Conservation (phyloP, 2,797 vertebrate species). For the Triplophysa yarkandensis region DNA sequence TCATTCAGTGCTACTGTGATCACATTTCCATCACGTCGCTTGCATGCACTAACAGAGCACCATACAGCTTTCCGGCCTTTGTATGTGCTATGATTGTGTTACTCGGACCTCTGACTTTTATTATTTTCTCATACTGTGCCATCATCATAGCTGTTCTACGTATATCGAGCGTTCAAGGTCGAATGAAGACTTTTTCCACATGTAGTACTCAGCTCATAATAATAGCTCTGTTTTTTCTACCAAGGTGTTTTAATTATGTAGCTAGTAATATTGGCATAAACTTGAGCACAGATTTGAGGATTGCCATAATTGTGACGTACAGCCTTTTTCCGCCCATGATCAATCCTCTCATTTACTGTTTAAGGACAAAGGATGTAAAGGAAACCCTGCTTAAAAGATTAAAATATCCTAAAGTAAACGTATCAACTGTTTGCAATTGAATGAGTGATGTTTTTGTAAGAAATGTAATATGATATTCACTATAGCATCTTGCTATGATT, state of each 20-base stretch:
- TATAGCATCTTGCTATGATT: too few species aligned
- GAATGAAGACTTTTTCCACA: slow-evolving; percentile 74
- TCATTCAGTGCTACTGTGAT: not conserved
- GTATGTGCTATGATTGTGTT: slow-evolving; percentile 6
- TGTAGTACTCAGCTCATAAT: slow-evolving; percentile 77
- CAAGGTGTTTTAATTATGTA: slow-evolving; percentile 68
- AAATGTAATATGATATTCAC: not conserved
- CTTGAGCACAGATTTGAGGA: slow-evolving; percentile 63
- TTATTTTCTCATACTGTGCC: slow-evolving; percentile 69
- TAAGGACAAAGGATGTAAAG: slow-evolving; percentile 23
- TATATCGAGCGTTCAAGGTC: slow-evolving; percentile 63
- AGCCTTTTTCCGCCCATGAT: slow-evolving; percentile 72
- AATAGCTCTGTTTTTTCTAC: slow-evolving; percentile 72
- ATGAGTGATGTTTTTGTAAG: not conserved
- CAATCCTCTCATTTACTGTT: slow-evolving; percentile 76
- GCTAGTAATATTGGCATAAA: slow-evolving; percentile 57
- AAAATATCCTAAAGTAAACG: not conserved
- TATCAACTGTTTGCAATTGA: not conserved
- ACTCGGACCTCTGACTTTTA: slow-evolving; percentile 59
- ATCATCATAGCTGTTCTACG: slow-evolving; percentile 69
- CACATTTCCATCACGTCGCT: not conserved
- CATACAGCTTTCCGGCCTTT: not conserved
- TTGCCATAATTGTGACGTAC: slow-evolving; percentile 67
- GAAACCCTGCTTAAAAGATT: not conserved
- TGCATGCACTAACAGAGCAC: not conserved